A percentile compares a stretch with the other conserved stretches of the same genome.
Evolutionary conservation across 2,888 invertebrate species (phyloP).

Genomic region (Lepidocyrtinus sp.): DNA sequence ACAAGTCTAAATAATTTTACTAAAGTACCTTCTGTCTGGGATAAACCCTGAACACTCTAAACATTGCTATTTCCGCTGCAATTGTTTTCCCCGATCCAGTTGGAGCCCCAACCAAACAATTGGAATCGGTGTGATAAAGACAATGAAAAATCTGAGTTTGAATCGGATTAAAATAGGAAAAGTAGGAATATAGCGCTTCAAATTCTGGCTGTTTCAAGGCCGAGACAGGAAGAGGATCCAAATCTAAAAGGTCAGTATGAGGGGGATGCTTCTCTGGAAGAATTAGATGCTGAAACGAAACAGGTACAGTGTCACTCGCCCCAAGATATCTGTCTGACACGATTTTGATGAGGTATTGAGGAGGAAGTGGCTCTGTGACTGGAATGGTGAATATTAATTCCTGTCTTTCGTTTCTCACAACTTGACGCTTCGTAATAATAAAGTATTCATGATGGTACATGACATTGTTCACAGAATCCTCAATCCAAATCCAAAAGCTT

Average conservation of each 20-base stretch:
- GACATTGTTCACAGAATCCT: slow-evolving; percentile 93
- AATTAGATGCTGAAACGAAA: slow-evolving; percentile 87
- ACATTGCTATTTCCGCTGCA: slow-evolving; percentile 97
- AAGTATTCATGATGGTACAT: slow-evolving; percentile 98
- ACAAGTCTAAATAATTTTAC: neutral
- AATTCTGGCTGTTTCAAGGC: slow-evolving; percentile 84
- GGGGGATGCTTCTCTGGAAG: slow-evolving; percentile 93
- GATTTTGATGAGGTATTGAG: slow-evolving; percentile 91
- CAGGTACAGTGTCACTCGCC: slow-evolving; percentile 74
- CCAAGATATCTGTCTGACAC: slow-evolving; percentile 90
- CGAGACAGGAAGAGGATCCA: slow-evolving; percentile 90
- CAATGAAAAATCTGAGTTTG: slow-evolving; percentile 99
- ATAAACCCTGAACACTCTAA: slow-evolving; percentile 87
- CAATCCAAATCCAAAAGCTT: slow-evolving; percentile 98
- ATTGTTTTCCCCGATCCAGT: slow-evolving; percentile 97
- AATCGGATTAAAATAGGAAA: slow-evolving; percentile 97
- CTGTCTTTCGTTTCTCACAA: slow-evolving; percentile 82
- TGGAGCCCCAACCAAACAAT: slow-evolving; percentile 84
- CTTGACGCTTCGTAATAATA: slow-evolving; percentile 85
- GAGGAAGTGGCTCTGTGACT: slow-evolving; percentile 89
- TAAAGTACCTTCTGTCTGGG: slow-evolving; percentile 81
- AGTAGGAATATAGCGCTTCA: slow-evolving; percentile 85
- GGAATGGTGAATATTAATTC: slow-evolving; percentile 96
- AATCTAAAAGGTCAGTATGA: slow-evolving; percentile 91
- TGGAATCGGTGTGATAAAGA: slow-evolving; percentile 94